Evolutionary conservation across 2,888 invertebrate species (phyloP).

Genomic region (Epistrophe grossulariae): DNA sequence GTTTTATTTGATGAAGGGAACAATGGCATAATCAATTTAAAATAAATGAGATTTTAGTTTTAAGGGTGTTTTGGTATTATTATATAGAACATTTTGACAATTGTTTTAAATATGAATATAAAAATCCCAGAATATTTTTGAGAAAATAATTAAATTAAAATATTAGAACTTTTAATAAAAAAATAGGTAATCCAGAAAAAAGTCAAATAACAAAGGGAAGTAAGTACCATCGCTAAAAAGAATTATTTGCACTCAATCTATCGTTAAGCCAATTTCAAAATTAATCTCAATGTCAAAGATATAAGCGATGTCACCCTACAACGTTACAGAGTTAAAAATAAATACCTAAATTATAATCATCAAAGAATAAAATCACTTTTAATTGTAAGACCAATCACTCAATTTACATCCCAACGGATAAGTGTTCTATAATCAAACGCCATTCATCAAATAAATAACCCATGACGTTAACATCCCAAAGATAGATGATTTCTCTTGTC

Average conservation of each 20-base stretch:
- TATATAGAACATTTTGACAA: too few species aligned
- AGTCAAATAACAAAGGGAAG: too few species aligned
- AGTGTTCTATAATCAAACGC: slow-evolving; percentile 56
- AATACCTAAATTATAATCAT: not conserved
- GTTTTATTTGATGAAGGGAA: slow-evolving; percentile 14
- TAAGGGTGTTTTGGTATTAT: slow-evolving; percentile 10
- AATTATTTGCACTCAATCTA: too few species aligned
- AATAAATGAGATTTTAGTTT: slow-evolving; percentile 26
- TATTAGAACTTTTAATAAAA: too few species aligned
- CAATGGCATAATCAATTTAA: slow-evolving; percentile 20
- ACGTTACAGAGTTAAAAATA: not conserved
- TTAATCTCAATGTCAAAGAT: slow-evolving; percentile 14
- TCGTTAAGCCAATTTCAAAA: too few species aligned
- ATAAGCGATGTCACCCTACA: not conserved
- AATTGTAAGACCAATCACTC: slow-evolving; percentile 59
- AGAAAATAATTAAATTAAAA: too few species aligned
- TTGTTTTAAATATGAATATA: too few species aligned
- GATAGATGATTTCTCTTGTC: slow-evolving; percentile 62
- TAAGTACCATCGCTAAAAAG: too few species aligned
- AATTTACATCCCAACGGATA: slow-evolving; percentile 43
- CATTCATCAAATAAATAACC: slow-evolving; percentile 66
- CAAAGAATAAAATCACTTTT: slow-evolving; percentile 33
- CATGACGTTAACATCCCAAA: slow-evolving; percentile 64
- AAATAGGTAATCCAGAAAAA: too few species aligned
- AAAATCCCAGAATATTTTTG: too few species aligned